Evolutionary conservation across 2,888 invertebrate genomes (phyloP).

Genomic region (Ochropacha duplaris): DNA sequence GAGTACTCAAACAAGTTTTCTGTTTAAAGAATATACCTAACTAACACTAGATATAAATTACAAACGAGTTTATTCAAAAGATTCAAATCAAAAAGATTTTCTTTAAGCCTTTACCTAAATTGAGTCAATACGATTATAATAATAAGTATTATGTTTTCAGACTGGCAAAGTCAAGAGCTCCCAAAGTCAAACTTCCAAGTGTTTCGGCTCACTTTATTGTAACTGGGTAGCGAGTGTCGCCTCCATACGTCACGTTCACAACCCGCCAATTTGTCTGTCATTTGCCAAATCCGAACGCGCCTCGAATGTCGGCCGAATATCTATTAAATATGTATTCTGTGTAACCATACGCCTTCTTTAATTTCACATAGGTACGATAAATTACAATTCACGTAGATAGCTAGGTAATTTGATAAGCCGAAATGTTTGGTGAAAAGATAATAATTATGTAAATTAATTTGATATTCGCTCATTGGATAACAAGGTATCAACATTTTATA

Average conservation of each 20-base stretch:
- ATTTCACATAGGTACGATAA: conserved; percentile 23
- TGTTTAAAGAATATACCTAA: background rate
- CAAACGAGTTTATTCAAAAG: background rate
- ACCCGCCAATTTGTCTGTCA: conserved; percentile 69
- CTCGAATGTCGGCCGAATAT: conserved; percentile 50
- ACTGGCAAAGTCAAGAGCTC: conserved; percentile 23
- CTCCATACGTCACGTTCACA: conserved; percentile 64
- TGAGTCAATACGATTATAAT: background rate
- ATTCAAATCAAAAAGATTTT: background rate
- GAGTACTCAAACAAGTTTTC: background rate
- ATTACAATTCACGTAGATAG: too few relatives aligned
- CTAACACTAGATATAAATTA: background rate
- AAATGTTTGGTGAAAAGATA: too few relatives aligned
- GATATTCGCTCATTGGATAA: too few relatives aligned
- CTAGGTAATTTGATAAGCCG: too few relatives aligned
- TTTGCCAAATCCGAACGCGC: conserved; percentile 67
- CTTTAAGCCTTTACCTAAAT: background rate
- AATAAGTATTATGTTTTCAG: conserved; percentile 14
- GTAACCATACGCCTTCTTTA: conserved; percentile 27
- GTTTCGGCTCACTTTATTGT: conserved; percentile 32
- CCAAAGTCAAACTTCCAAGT: conserved; percentile 33
- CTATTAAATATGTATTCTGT: conserved; percentile 30
- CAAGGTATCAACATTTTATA: too few relatives aligned
- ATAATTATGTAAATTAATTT: too few relatives aligned
- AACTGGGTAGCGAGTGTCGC: conserved; percentile 41